Evolutionary conservation across 1,140 invertebrate genomes (phyloP).

Genomic region (Hylyphantes graminicola): DNA sequence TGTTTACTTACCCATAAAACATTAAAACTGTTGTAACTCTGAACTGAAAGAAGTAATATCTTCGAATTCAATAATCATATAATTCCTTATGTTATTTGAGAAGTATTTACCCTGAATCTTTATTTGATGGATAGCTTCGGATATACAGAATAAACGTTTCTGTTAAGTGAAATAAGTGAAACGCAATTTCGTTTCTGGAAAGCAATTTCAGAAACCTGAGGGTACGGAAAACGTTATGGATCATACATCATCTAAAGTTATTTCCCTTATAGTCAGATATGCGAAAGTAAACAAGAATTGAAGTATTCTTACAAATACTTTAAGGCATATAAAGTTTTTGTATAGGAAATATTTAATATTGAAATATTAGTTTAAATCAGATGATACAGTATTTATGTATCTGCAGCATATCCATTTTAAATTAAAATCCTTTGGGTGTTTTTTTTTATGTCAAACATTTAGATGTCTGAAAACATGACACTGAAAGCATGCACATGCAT

Average conservation of each 20-base stretch:
- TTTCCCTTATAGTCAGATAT: not conserved
- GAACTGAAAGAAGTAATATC: no score
- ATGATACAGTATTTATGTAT: no score
- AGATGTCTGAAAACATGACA: no score
- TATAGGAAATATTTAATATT: no score
- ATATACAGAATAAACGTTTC: constrained; percentile 12
- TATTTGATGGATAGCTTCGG: constrained; percentile 10
- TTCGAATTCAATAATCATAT: constrained; percentile 31
- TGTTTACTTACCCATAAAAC: not conserved
- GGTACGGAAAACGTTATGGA: constrained; percentile 11
- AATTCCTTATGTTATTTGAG: constrained; percentile 18
- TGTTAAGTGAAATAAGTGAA: constrained; percentile 37
- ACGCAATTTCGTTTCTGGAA: constrained; percentile 23
- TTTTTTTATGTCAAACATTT: no score
- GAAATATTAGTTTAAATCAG: no score
- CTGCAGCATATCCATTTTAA: no score
- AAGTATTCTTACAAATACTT: no score
- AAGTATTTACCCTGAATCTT: constrained; percentile 1
- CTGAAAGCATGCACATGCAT: no score
- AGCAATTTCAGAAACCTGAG: constrained; percentile 27
- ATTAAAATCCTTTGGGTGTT: no score
- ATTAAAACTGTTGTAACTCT: not conserved
- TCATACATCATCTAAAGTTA: constrained; percentile 28
- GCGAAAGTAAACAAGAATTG: no score
- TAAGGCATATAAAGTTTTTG: no score